Evolutionary conservation across 2,888 invertebrate genomes (phyloP), one percentile per base, ranked within the genome.

Genomic region (Abrostola tripartita): DNA sequence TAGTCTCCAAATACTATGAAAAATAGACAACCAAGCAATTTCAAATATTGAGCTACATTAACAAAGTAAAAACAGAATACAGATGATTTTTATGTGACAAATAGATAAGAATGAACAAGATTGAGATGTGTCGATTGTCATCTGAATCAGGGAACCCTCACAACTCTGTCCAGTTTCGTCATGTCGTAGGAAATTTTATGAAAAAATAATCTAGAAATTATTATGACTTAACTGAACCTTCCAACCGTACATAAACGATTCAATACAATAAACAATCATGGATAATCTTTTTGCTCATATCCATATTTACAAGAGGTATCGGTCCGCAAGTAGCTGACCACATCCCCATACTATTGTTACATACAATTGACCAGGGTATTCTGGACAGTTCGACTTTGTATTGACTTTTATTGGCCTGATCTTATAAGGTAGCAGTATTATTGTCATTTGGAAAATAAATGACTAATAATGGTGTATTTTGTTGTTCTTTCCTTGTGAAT

Each of bases 251-350:
- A 54, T 85, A 84, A 90, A 91, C 90, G 90, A 91, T 93, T 92
- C 91, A 91, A 93, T 93, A 93, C 91, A 90, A 91, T 90, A 90
- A 91, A 92, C 90, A 90, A 90, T 90, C 90, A 89, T 80, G 82
- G 82, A 73, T 81, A 74, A 77, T 67, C 85, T 88, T 93, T 93
- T 92, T 93, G 86, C 81, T 90, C 85, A 70, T 79, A 76, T 71
- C 81, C 83, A 78, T 79, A 83, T 83, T 85, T 84, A 83, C 80
- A 77, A 81, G 81, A 79, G 76, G 74, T 88, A 90, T 91, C 80
- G 91, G 87, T 49, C 83, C 72, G 67, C 76, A 88, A 88, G 76
- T 88, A 86, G 84, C 83, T 86, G 85, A 78, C 76, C 84, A 86
- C 66, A 70, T 81, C 73, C 70, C 73, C 67, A 68, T 70, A 73